A percentile compares a stretch with the other conserved stretches of the same genome.
Evolutionary conservation across 2,113 vertebrate genomes (phyloP).

Genomic region (Excalfactoria chinensis): DNA sequence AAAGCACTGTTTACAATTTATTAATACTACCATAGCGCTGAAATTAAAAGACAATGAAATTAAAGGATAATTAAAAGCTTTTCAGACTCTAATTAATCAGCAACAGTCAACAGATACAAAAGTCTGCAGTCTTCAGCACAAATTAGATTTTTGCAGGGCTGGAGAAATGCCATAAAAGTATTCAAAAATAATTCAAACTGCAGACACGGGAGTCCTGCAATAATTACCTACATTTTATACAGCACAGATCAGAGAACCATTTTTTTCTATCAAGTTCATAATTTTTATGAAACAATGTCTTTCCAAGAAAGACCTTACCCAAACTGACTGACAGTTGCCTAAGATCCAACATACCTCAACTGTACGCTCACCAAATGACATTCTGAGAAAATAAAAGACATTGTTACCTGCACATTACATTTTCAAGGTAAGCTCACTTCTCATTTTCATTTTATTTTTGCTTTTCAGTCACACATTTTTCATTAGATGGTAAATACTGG

Average conservation of each 20-base stretch:
- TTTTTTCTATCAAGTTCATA: background rate
- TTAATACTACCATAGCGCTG: background rate
- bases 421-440: background rate
- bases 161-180: background rate
- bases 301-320: background rate
- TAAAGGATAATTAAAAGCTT: constrained; percentile 19
- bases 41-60: constrained; percentile 20
- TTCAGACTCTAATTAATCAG: constrained; percentile 26
- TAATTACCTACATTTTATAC: background rate
- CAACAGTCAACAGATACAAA: background rate
- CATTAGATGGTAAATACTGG: background rate
- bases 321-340: background rate
- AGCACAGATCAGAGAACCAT: background rate
- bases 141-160: background rate
- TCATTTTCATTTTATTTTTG: background rate
- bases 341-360: background rate
- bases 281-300: background rate
- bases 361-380: background rate
- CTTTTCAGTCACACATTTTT: background rate
- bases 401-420: background rate
- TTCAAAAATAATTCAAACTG: background rate
- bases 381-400: background rate
- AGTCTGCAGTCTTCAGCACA: background rate
- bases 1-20: background rate
- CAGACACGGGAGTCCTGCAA: background rate